These are phyloP conservation scores for Phrixothrix hirtus DNA, from an alignment of 2,888 invertebrate species.

Conservation along the genomic window DNA sequence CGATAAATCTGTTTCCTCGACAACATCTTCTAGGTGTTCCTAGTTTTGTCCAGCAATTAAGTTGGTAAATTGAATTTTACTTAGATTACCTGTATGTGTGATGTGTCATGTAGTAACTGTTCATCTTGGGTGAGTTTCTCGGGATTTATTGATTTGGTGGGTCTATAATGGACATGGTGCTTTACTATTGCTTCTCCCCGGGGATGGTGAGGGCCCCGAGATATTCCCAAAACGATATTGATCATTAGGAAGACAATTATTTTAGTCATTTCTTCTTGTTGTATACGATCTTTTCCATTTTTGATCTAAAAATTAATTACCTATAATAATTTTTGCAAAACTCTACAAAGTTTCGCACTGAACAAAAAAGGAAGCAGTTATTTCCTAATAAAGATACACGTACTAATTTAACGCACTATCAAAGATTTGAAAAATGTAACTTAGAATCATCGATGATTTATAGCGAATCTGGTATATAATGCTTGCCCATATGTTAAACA, in stretches of 20 bases:
- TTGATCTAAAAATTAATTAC: conserved; percentile 1
- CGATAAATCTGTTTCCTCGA: conserved; percentile 61
- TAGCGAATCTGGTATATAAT: too few species aligned
- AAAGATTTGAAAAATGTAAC: too few species aligned
- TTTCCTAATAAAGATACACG: too few species aligned
- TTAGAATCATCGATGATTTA: too few species aligned
- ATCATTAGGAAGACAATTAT: conserved; percentile 17
- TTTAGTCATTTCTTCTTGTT: conserved; percentile 14
- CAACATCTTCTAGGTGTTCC: conserved; percentile 53
- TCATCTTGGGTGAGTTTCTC: conserved; percentile 71
- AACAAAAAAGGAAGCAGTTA: too few species aligned
- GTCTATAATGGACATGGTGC: conserved; percentile 65
- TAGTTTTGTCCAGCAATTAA: too few species aligned
- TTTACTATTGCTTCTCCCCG: conserved; percentile 56
- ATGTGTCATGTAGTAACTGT: conserved; percentile 73
- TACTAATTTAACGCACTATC: too few species aligned
- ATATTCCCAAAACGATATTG: conserved; percentile 34
- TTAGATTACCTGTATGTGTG: conserved; percentile 62
- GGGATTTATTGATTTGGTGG: conserved; percentile 56
- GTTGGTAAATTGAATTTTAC: too few species aligned
- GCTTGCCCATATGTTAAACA: too few species aligned
- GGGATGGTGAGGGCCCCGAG: conserved; percentile 70
- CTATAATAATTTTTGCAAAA: not conserved
- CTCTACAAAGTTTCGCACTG: conserved; percentile 10
- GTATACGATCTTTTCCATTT: too few species aligned